Base-by-base conservation (phyloP, 2,888 invertebrate species). In the Caenorhabditis macrosperma region DNA sequence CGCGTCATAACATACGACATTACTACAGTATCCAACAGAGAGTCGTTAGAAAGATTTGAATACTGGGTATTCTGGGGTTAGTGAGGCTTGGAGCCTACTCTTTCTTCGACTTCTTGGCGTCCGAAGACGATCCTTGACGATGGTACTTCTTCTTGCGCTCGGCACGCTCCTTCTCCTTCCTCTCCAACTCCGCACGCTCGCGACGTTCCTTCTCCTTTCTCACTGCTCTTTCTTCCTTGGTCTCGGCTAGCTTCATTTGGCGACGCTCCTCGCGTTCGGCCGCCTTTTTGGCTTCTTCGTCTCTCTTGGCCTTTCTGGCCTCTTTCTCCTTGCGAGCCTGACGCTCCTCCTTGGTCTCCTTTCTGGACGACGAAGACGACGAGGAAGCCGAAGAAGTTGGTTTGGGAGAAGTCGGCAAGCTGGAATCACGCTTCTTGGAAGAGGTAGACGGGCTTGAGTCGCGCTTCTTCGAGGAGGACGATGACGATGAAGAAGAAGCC, bases 191-290 rank as follows among this genome's bases (percentile, higher is more conserved):
- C 7, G 61, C 71, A 12, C 74, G 59, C 24, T 67, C 12, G 26
- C 12, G n/a, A 30, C 71, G 24, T 44, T 69, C 59, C 0, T 30
- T 24, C 15, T 52, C 61, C 28, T 68, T 69, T 10, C 59, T 48
- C 12, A 61, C 69, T 24, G 20, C 30, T 20, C 69, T 60, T 24
- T 60, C 52, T 15, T 60, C 69, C 52, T 50, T 48, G 2, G 69
- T 60, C 41, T 59, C 41, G 7, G 26, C 15, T 28, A 12, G 5
- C 44, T 54, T 69, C 69, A 24, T 60, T 22, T 1, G 17, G 2
- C n/a, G 33, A 38, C n/a, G 69, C 28, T 12, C 12, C 44, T 17
- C 61, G 28, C 20, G 50, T 30, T 30, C 60, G 4, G 48, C 20
- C 12, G 30, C 35, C 10, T 50, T 22, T 33, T 28, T 17, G 24